Conservation (phyloP, 2,113 vertebrate genomes). For the Xiphias gladius region DNA sequence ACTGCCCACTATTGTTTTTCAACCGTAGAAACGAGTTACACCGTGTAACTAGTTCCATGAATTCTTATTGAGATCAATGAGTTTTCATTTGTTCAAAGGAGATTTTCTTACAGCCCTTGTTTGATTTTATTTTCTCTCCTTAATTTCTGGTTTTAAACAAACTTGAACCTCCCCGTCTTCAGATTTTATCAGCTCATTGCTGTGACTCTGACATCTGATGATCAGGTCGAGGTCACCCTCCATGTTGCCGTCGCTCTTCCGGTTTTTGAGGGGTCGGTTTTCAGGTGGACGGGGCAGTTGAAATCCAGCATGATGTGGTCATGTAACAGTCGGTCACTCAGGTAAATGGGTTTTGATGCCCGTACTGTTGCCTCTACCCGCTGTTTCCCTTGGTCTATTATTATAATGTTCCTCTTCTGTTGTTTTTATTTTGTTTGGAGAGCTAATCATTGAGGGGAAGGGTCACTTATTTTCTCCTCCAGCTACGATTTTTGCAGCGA, state of each 20-base stretch:
- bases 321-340: constrained; percentile 15
- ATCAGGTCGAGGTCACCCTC: too few relatives aligned
- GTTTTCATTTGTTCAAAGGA: too few relatives aligned
- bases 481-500: constrained; percentile 1
- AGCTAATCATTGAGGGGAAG: constrained; percentile 12
- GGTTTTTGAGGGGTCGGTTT: background rate
- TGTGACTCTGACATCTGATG: too few relatives aligned
- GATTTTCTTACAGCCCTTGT: too few relatives aligned
- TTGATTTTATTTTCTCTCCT: too few relatives aligned
- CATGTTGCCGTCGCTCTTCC: background rate
- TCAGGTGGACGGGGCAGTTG: background rate
- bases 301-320: background rate
- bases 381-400: background rate
- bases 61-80: too few relatives aligned
- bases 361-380: background rate
- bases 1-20: too few relatives aligned
- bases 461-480: constrained; percentile 1
- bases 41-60: too few relatives aligned
- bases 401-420: background rate
- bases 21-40: too few relatives aligned
- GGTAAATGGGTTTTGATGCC: constrained; percentile 29
- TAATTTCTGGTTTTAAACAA: too few relatives aligned
- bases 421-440: constrained; percentile 41
- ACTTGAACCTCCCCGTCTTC: too few relatives aligned
- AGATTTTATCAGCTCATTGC: too few relatives aligned